Conservation (phyloP, 2,113 vertebrate species). For the Anoura caudifer region DNA sequence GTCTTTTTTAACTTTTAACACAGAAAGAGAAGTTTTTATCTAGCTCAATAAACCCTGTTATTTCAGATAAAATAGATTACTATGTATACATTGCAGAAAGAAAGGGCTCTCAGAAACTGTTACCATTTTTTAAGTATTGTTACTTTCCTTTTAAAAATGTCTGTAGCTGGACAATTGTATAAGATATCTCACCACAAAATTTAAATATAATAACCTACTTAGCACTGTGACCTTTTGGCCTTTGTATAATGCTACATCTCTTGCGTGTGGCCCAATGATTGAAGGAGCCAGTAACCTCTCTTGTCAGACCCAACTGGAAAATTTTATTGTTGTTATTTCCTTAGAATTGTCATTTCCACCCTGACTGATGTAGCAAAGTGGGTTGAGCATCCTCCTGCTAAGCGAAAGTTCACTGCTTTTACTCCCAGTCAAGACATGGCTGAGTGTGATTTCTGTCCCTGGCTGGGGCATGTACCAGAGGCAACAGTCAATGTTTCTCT, state of each 20-base stretch:
- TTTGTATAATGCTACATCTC: background rate
- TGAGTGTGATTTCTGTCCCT: too few species aligned
- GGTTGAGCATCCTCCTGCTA: too few species aligned
- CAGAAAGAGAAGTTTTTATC: background rate
- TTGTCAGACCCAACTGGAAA: background rate
- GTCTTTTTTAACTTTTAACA: background rate
- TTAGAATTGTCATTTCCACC: background rate
- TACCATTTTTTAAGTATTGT: background rate
- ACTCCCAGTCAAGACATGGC: too few species aligned
- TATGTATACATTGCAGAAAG: background rate
- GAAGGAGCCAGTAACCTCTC: background rate
- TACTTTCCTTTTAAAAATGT: background rate
- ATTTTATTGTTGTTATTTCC: background rate
- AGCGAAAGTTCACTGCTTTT: too few species aligned
- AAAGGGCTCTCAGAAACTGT: background rate
- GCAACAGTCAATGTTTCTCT: too few species aligned
- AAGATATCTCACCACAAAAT: background rate
- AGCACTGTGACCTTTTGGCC: background rate
- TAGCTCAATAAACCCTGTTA: background rate
- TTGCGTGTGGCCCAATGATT: background rate
- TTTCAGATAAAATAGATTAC: background rate
- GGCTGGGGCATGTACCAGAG: too few species aligned
- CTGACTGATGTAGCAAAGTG: too few species aligned
- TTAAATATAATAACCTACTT: background rate
- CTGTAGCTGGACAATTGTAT: background rate